Percentiles rank a stretch among this genome's conserved stretches.
phyloP scores from a whole-genome alignment of 2,888 invertebrate genomes.

The Tiliacea citrago region DNA sequence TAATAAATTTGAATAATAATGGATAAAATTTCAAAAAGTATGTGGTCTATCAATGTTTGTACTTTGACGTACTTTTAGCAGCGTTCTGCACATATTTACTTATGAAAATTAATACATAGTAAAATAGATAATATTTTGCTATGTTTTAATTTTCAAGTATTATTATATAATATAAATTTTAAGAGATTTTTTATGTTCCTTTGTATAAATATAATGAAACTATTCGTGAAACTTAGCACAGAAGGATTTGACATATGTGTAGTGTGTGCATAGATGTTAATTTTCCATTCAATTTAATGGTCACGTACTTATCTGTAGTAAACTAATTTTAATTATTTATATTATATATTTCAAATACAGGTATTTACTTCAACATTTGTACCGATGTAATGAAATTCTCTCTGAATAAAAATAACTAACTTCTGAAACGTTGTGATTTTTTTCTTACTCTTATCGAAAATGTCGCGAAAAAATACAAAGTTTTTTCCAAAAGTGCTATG shows the following conservation, averaged over 20 bases:
- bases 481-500: conserved; percentile 20
- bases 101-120: conserved; percentile 42
- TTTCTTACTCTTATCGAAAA: conserved; percentile 7
- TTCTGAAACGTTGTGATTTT: conserved; percentile 49
- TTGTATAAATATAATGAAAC: conserved; percentile 59
- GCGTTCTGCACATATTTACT: conserved; percentile 42
- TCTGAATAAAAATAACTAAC: conserved; percentile 69
- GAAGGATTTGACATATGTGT: conserved; percentile 83
- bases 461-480: conserved; percentile 19
- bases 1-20: conserved; percentile 44
- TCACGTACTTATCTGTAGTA: conserved; percentile 54
- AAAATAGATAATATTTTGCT: no score
- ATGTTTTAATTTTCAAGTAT: no score
- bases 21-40: conserved; percentile 42
- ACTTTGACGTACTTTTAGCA: conserved; percentile 50
- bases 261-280: conserved; percentile 71
- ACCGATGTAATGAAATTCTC: conserved; percentile 65
- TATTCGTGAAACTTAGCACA: conserved; percentile 75
- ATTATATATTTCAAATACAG: conserved; percentile 63
- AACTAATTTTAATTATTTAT: conserved; percentile 59
- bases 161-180: no score
- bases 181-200: conserved; percentile 66
- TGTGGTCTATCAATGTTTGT: conserved; percentile 60
- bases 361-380: conserved; percentile 66
- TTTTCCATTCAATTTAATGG: conserved; percentile 66